Conservation (phyloP, 2,888 invertebrate genomes). For the Cantharis rustica region DNA sequence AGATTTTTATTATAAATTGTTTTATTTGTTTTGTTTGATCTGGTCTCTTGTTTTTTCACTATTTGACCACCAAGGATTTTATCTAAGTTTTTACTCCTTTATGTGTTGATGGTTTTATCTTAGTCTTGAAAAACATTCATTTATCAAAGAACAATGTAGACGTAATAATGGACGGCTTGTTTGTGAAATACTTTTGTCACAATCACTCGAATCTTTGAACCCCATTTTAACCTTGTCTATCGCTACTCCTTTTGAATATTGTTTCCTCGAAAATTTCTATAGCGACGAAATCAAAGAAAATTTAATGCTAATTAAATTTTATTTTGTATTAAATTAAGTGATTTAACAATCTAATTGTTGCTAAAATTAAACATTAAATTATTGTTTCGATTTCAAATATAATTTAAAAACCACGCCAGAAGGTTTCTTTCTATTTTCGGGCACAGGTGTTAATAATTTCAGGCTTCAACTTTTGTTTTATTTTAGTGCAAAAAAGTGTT, state of each 20-base stretch:
- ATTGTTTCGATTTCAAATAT: neutral
- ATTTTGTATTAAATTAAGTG: neutral
- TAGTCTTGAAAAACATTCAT: conserved; percentile 49
- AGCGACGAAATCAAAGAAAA: neutral
- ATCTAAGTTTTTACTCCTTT: conserved; percentile 46
- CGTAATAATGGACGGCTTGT: conserved; percentile 50
- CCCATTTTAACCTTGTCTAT: conserved; percentile 12
- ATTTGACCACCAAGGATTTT: conserved; percentile 39
- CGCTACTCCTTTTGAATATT: neutral
- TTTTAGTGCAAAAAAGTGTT: no score
- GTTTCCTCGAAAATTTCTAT: neutral
- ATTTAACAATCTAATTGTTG: neutral
- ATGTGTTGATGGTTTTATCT: conserved; percentile 52
- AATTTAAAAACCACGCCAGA: neutral
- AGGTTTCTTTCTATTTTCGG: no score
- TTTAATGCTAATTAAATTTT: neutral
- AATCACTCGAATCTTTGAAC: conserved; percentile 14
- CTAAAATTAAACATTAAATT: neutral
- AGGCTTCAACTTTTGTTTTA: no score
- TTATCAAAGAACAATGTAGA: conserved; percentile 54
- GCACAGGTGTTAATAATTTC: no score
- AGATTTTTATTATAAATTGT: conserved; percentile 35
- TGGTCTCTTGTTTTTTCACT: conserved; percentile 32
- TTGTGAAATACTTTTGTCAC: conserved; percentile 45
- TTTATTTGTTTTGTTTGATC: conserved; percentile 38